These are phyloP conservation scores for Lysandra coridon DNA, from an alignment of 2,888 invertebrate genomes.

Conservation along the genomic window DNA sequence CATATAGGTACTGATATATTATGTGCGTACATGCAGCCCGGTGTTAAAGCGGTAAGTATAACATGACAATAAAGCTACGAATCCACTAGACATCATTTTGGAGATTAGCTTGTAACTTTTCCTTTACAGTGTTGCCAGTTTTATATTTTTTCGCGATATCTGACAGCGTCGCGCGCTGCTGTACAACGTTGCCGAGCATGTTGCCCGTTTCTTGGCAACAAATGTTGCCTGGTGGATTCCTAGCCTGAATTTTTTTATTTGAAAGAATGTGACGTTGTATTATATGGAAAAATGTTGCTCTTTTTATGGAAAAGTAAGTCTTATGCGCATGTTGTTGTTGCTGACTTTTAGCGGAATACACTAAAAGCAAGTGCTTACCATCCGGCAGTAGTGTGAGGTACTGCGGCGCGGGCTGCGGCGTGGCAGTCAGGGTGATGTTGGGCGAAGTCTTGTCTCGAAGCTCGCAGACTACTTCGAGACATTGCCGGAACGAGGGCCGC, in stretches of 20 bases:
- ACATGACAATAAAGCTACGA: neutral
- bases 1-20: neutral
- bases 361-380: slow-evolving; percentile 50
- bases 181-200: too few relatives aligned
- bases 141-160: too few relatives aligned
- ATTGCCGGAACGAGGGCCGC: slow-evolving; percentile 92
- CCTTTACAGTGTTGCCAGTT: too few relatives aligned
- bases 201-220: neutral
- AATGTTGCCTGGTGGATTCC: neutral
- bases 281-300: neutral
- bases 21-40: neutral
- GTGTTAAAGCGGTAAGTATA: neutral
- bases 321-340: too few relatives aligned
- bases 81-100: too few relatives aligned
- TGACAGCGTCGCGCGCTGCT: too few relatives aligned
- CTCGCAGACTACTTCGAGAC: slow-evolving; percentile 82
- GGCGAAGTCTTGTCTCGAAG: slow-evolving; percentile 64
- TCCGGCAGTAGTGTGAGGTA: slow-evolving; percentile 71
- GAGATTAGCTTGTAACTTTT: too few relatives aligned
- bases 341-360: too few relatives aligned
- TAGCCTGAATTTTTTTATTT: neutral
- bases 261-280: too few relatives aligned
- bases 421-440: slow-evolving; percentile 58
- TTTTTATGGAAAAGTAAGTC: neutral
- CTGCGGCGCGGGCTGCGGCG: slow-evolving; percentile 60